Base-by-base conservation (phyloP, 2,888 invertebrate genomes). In the Andrena hattorfiana region DNA sequence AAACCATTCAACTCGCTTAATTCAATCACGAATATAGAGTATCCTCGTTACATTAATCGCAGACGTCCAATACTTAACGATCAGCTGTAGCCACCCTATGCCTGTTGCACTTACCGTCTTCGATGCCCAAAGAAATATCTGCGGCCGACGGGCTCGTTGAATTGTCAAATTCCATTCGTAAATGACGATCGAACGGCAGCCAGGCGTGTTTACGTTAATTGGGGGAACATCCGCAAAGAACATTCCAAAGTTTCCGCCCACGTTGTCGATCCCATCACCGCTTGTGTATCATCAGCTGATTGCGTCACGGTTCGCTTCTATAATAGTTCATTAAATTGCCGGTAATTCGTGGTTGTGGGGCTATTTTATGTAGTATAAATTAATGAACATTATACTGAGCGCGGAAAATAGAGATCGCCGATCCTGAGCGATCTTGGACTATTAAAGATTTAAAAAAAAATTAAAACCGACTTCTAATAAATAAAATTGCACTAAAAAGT, bases 281-380 rank as follows among this genome's bases (percentile, higher is more conserved):
- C 70, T 73, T 77, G 77, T 68, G 56, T 77, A 78, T 78, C 78
- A 72, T 84, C 75, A 64, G 72, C 74, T 75, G 84, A 84, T 84
- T 84, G 78, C 84, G 84, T 84, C 84, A 84, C 77, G 63, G 67
- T 67, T 48, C 54, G 76, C 67, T 67, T 77, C 80, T 80, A 80
- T 80, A 83, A 77, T 78, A 74, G 77, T 77, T 84, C 80, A 83
- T 83, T 84, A 84, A 84, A 84, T 80, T 80, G 80, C 83, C 80
- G 83, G 83, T 83, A 83, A 83, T 80, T 80, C 68, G 74, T 80
- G 49, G 75, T 82, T 74, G 84, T 71, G 83, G 83, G 84, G 83
- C 64, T 84, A 75, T 84, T 84, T 78, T 78, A 84, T 83, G 64
- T 75, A 78, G 56, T 78, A 82, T 82, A 82, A 84, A 84, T 56